These are phyloP conservation scores for Oncorhynchus nerka DNA, from an alignment of 2,113 vertebrate species.

Conservation along the genomic window DNA sequence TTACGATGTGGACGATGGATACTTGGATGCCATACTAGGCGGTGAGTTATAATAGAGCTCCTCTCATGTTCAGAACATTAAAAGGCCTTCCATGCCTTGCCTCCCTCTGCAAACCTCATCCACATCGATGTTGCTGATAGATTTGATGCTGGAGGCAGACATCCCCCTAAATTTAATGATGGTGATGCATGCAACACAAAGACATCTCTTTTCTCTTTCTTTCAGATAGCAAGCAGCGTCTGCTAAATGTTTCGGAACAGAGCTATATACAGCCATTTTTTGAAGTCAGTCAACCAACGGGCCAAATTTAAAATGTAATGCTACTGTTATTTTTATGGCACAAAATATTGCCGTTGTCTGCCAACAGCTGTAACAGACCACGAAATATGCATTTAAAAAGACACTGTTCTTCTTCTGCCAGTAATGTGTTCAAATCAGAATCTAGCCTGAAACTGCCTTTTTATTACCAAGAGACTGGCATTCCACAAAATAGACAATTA, in stretches of 20 bases:
- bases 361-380: constrained; percentile 5
- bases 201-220: neutral
- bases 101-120: neutral
- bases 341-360: constrained; percentile 24
- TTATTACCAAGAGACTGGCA: neutral
- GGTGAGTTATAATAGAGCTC: constrained; percentile 30
- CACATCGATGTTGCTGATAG: neutral
- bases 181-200: neutral
- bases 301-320: constrained; percentile 7
- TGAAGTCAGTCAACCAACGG: constrained; percentile 18
- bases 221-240: neutral
- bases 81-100: neutral
- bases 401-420: neutral
- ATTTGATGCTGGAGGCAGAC: constrained; percentile 2
- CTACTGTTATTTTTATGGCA: constrained; percentile 13
- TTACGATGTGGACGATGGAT: constrained; percentile 7
- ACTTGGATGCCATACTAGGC: constrained; percentile 43
- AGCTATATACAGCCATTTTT: constrained; percentile 22
- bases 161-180: neutral
- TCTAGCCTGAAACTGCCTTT: neutral
- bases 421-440: neutral
- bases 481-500: neutral
- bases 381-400: neutral
- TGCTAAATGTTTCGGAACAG: constrained; percentile 23
- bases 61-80: neutral